A percentile compares a stretch with the other conserved stretches of the same genome.
Conservation (phyloP, 2,113 vertebrate species). For the Gallinago jamesoni region DNA sequence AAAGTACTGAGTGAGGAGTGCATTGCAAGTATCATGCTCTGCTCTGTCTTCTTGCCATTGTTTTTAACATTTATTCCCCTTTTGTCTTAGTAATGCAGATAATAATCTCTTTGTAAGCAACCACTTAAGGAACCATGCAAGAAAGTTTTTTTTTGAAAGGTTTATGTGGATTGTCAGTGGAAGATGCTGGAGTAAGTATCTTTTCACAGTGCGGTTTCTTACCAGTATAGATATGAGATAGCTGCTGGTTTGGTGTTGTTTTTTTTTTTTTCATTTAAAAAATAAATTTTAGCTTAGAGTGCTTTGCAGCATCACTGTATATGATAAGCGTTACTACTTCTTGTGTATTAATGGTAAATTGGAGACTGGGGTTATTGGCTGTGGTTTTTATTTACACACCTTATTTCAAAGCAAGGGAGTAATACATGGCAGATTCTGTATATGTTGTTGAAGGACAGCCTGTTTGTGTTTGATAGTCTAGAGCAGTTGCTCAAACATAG, state of each 20-base stretch:
- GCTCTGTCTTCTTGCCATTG: neutral
- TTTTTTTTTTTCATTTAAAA: neutral
- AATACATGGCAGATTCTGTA: neutral
- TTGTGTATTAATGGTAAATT: neutral
- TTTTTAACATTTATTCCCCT: neutral
- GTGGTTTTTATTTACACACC: neutral
- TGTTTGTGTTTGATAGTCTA: constrained; percentile 15
- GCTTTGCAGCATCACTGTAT: neutral
- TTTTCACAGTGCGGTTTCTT: neutral
- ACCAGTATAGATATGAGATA: neutral
- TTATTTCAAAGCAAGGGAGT: neutral
- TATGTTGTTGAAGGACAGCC: neutral
- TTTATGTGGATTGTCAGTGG: neutral
- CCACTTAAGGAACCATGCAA: neutral
- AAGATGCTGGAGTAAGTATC: neutral
- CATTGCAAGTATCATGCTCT: neutral
- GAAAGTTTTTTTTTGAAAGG: neutral
- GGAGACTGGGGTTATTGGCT: neutral
- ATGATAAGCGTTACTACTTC: neutral
- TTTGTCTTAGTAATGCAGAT: neutral
- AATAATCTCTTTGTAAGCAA: neutral
- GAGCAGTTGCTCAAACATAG: neutral
- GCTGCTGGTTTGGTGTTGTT: neutral
- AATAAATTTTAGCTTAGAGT: neutral
- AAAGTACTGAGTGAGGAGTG: neutral